Conservation (phyloP, 1,140 invertebrate genomes). For the Brachionus asplanchnoidis region DNA sequence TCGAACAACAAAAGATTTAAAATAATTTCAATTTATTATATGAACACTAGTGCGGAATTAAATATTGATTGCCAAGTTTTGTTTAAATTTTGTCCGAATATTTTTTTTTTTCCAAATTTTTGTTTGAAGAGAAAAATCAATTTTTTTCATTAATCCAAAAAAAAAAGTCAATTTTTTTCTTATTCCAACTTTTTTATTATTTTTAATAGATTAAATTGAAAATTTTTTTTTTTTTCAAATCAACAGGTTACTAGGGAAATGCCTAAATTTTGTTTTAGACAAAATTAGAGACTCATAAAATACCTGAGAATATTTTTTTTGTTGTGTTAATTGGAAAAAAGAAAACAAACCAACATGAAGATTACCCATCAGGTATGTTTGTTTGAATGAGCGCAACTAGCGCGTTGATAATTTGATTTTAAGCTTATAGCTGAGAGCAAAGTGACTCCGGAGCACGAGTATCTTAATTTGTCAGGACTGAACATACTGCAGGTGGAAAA, state of each 20-base stretch:
- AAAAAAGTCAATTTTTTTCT: neutral
- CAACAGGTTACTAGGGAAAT: slow-evolving; percentile 31
- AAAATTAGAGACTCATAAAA: slow-evolving; percentile 3
- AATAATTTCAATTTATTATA: neutral
- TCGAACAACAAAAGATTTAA: neutral
- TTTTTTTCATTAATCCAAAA: neutral
- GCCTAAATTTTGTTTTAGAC: neutral
- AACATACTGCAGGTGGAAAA: slow-evolving; percentile 47
- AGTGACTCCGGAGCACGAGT: slow-evolving; percentile 46
- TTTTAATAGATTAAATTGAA: slow-evolving; percentile 5
- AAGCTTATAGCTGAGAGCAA: slow-evolving; percentile 37
- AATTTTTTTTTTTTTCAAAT: neutral
- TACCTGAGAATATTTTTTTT: slow-evolving; percentile 2
- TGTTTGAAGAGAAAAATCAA: neutral
- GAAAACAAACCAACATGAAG: slow-evolving; percentile 1
- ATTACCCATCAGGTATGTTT: slow-evolving; percentile 61
- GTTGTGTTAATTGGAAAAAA: neutral
- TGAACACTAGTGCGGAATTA: slow-evolving; percentile 9
- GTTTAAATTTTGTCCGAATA: neutral
- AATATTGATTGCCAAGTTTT: slow-evolving; percentile 18
- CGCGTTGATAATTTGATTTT: neutral
- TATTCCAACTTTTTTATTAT: neutral
- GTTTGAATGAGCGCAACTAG: slow-evolving; percentile 52
- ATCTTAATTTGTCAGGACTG: slow-evolving; percentile 51
- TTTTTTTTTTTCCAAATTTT: neutral